Conservation (phyloP, 2,113 vertebrate genomes). For the Dipodomys stephensi region DNA sequence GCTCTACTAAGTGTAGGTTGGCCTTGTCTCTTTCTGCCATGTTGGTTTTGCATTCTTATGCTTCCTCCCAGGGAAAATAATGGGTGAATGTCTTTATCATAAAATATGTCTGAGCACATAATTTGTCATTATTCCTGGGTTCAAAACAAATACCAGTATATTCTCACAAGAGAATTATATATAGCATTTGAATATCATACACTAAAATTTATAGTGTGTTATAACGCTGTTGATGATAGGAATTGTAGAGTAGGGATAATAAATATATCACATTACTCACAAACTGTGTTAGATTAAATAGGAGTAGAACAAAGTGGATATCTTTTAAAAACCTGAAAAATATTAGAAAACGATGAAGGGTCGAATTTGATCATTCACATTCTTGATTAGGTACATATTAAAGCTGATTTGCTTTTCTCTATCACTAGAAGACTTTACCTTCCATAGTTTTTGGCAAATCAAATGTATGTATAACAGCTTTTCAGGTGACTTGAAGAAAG, state of each 20-base stretch:
- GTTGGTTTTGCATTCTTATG: background rate
- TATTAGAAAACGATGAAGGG: background rate
- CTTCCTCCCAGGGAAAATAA: background rate
- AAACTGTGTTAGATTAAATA: background rate
- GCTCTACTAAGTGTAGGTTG: background rate
- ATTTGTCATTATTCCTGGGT: background rate
- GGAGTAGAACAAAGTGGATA: background rate
- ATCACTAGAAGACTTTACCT: background rate
- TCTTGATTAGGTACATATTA: background rate
- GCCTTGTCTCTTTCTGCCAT: background rate
- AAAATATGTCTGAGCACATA: background rate
- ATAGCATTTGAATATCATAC: background rate
- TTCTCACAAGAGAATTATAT: slow-evolving; percentile 3
- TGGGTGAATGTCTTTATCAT: background rate
- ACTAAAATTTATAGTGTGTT: slow-evolving; percentile 5
- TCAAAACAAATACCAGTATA: background rate
- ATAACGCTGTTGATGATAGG: background rate
- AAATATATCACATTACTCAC: background rate
- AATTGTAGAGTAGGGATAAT: background rate
- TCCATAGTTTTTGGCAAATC: slow-evolving; percentile 45
- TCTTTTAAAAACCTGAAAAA: background rate
- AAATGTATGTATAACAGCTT: slow-evolving; percentile 14
- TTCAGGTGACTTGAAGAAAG: slow-evolving; percentile 48
- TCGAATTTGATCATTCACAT: background rate
- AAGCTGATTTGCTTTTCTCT: slow-evolving; percentile 9